phyloP scores from a whole-genome alignment of 2,113 vertebrate genomes.

The Oreochromis tanganicae region DNA sequence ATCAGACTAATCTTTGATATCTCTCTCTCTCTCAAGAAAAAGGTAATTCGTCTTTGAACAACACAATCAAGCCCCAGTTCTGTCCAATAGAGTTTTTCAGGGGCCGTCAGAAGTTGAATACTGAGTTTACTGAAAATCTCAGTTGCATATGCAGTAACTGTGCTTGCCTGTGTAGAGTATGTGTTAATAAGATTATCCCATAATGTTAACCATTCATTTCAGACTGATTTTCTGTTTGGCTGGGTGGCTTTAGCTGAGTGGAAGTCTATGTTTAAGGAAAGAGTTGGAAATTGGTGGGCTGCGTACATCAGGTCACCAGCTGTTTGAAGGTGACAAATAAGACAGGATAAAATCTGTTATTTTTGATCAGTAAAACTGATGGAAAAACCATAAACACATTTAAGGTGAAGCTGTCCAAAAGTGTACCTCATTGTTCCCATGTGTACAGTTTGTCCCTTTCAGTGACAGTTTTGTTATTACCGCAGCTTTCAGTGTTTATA shows the following conservation, averaged over 20 bases:
- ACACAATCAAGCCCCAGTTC: background rate
- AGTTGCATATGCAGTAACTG: background rate
- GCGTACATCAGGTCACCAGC: background rate
- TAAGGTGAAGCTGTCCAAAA: background rate
- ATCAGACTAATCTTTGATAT: conserved; percentile 1
- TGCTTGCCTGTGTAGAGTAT: background rate
- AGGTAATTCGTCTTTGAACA: background rate
- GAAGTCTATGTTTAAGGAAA: background rate
- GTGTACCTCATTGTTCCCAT: background rate
- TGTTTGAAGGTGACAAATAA: background rate
- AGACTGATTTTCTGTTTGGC: background rate
- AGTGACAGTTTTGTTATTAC: background rate
- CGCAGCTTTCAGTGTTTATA: background rate
- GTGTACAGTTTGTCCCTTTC: background rate
- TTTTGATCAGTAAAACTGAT: background rate
- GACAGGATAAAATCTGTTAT: background rate
- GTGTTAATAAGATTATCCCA: background rate
- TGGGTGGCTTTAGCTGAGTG: background rate
- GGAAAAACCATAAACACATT: background rate
- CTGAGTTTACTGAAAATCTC: background rate
- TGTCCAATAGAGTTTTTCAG: background rate
- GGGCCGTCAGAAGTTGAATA: background rate
- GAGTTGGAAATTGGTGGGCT: background rate
- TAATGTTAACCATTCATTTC: background rate
- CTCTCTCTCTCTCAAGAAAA: background rate